Percentiles rank a stretch among this genome's conserved stretches.
phyloP scores from a whole-genome alignment of 2,797 vertebrate genomes.

The Coranthus polyacanthus region DNA sequence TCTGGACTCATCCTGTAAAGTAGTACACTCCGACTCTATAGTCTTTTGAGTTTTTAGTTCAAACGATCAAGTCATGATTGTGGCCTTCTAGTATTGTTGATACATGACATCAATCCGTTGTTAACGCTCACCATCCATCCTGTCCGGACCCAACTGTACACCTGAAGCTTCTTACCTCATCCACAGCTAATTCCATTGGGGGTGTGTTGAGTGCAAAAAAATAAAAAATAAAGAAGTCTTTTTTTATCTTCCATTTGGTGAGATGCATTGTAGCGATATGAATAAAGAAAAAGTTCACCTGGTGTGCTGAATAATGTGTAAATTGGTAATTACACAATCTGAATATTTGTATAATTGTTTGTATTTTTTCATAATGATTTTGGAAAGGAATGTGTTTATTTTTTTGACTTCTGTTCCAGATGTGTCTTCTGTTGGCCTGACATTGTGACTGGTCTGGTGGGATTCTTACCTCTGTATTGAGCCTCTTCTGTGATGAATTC shows the following conservation, averaged over 20 bases:
- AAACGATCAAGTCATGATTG: conserved; percentile 83
- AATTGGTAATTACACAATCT: conserved; percentile 89
- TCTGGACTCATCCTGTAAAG: conserved; percentile 48
- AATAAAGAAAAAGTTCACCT: conserved; percentile 84
- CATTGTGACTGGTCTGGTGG: conserved; percentile 92
- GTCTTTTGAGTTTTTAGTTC: conserved; percentile 47
- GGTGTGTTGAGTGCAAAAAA: conserved; percentile 83
- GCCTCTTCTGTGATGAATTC: conserved; percentile 96
- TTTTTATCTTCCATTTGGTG: conserved; percentile 87
- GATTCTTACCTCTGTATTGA: conserved; percentile 93
- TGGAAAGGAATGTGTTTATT: conserved; percentile 90
- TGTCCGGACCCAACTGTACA: conserved; percentile 74
- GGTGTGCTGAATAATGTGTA: conserved; percentile 88
- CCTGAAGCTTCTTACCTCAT: conserved; percentile 84
- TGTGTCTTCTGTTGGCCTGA: conserved; percentile 89
- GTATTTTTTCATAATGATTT: conserved; percentile 91
- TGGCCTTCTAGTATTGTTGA: conserved; percentile 88
- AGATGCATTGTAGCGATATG: conserved; percentile 88
- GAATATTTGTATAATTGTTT: conserved; percentile 91
- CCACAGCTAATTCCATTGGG: conserved; percentile 81
- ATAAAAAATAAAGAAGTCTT: conserved; percentile 56
- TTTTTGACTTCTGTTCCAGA: conserved; percentile 90
- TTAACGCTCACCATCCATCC: conserved; percentile 59
- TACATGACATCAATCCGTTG: conserved; percentile 75
- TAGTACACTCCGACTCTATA: conserved; percentile 39